Conservation (phyloP, 2,888 invertebrate species). For the Labia minor region DNA sequence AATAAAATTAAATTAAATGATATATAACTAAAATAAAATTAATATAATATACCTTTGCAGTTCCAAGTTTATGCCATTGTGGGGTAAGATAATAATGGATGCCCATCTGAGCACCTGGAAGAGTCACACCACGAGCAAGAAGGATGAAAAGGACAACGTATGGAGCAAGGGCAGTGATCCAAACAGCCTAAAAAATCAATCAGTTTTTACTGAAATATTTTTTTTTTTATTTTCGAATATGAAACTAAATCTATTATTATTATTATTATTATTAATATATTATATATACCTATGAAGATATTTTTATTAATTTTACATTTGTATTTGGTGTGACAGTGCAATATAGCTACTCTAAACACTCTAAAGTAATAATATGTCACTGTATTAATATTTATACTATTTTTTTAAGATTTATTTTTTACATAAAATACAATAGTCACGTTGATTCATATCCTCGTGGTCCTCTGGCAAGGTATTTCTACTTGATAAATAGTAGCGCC, state of each 20-base stretch:
- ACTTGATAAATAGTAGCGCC: too few species aligned
- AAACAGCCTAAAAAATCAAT: slow-evolving; percentile 58
- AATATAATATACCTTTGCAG: slow-evolving; percentile 57
- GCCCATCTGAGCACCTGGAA: slow-evolving; percentile 76
- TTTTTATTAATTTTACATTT: background rate
- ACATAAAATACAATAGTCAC: too few species aligned
- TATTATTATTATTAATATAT: slow-evolving; percentile 14
- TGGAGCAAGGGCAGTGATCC: slow-evolving; percentile 89
- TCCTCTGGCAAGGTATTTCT: too few species aligned
- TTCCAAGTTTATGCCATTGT: slow-evolving; percentile 72
- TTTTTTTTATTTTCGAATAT: too few species aligned
- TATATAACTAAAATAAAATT: background rate
- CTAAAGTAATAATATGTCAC: too few species aligned
- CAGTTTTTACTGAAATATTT: too few species aligned
- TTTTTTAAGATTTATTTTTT: too few species aligned
- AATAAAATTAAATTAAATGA: background rate
- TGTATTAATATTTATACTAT: too few species aligned
- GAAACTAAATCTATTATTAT: too few species aligned
- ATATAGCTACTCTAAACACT: too few species aligned
- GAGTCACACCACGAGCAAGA: slow-evolving; percentile 67
- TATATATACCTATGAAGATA: background rate
- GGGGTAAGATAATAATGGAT: slow-evolving; percentile 82
- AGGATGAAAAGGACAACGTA: slow-evolving; percentile 82
- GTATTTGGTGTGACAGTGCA: background rate
- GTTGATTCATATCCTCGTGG: too few species aligned